A percentile compares a stretch with the other conserved stretches of the same genome.
These are phyloP conservation scores for Daphoenositta chrysoptera DNA, from an alignment of 2,113 vertebrate species.

Conservation along the genomic window DNA sequence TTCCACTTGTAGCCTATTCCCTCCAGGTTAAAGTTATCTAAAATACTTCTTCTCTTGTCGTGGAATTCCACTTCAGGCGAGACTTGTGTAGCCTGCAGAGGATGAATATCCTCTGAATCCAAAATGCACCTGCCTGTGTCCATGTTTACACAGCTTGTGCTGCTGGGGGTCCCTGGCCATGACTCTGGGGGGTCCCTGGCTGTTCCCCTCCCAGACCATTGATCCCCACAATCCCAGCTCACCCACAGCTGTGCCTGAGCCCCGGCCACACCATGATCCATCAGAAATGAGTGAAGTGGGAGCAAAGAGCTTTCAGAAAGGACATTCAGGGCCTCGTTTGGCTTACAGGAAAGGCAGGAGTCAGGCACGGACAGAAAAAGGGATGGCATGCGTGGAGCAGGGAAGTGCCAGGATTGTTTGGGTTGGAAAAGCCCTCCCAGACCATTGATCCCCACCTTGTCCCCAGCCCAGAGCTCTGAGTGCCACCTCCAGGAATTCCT, in stretches of 20 bases:
- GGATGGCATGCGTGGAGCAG: accelerated
- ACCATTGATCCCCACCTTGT: neutral
- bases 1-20: neutral
- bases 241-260: accelerated
- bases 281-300: neutral
- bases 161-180: neutral
- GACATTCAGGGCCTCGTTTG: too few species aligned
- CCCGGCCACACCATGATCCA: accelerated
- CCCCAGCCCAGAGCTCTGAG: neutral
- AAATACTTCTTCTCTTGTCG: neutral
- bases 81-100: neutral
- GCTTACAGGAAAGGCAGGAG: accelerated
- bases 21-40: neutral
- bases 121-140: accelerated
- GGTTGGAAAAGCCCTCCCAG: neutral
- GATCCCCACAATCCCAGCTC: too few species aligned
- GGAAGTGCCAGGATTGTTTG: too few species aligned
- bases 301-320: neutral
- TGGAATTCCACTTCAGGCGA: neutral
- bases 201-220: too few species aligned
- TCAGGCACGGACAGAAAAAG: accelerated
- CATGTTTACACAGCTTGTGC: accelerated
- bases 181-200: neutral
- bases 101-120: neutral
- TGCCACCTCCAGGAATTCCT: neutral